phyloP scores from a whole-genome alignment of 1,140 invertebrate species.

The Doryteuthis pealeii region DNA sequence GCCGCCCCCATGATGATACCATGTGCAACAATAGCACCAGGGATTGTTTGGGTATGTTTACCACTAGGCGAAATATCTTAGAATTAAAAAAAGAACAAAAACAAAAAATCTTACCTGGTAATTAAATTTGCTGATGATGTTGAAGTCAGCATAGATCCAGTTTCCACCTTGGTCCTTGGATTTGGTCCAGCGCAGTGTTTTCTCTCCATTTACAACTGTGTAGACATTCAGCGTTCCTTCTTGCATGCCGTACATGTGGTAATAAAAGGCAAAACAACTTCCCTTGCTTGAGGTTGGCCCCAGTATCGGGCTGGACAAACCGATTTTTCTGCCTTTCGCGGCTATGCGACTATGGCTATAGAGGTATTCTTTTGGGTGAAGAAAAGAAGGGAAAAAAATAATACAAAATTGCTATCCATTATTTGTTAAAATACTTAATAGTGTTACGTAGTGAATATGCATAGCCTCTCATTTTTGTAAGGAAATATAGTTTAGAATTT shows the following conservation, averaged over 20 bases:
- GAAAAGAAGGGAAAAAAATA: constrained; percentile 3
- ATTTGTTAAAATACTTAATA: too few species aligned
- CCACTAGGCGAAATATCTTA: too few species aligned
- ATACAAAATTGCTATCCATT: too few species aligned
- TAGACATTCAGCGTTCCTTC: constrained; percentile 27
- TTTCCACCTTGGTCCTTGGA: constrained; percentile 48
- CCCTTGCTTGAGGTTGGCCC: constrained; percentile 11
- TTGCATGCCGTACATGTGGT: constrained; percentile 72
- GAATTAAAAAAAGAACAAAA: too few species aligned
- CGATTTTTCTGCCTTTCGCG: constrained; percentile 17
- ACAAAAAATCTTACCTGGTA: constrained; percentile 37
- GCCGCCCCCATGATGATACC: too few species aligned
- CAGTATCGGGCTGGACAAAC: constrained; percentile 1
- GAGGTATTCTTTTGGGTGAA: constrained; percentile 36
- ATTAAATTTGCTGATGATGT: constrained; percentile 37
- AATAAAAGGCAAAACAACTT: constrained; percentile 66
- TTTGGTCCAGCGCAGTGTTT: constrained; percentile 39
- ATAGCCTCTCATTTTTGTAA: too few species aligned
- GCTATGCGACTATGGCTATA: constrained; percentile 34
- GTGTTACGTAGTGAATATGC: too few species aligned
- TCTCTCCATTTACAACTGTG: constrained; percentile 22
- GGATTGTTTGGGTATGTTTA: too few species aligned
- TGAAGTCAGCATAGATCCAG: constrained; percentile 47
- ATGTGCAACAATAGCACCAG: too few species aligned
- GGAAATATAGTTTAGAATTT: too few species aligned